These are phyloP conservation scores for Dryococelus australis DNA, from an alignment of 2,888 invertebrate species.

Conservation along the genomic window DNA sequence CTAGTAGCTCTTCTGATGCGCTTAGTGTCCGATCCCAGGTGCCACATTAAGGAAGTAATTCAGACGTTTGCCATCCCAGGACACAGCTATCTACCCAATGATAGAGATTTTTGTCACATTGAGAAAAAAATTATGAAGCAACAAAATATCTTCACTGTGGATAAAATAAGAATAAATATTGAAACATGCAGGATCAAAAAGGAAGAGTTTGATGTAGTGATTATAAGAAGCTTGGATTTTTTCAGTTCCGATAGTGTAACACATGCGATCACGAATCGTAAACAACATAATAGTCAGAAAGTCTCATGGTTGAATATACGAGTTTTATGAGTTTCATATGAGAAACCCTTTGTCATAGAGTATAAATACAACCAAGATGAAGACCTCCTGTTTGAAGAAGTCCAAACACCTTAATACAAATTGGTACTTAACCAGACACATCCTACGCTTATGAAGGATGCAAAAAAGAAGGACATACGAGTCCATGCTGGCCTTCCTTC, in stretches of 20 bases:
- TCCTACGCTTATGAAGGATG: too few relatives aligned
- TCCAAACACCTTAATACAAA: background rate
- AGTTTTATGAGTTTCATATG: background rate
- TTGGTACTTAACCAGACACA: background rate
- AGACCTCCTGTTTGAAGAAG: background rate
- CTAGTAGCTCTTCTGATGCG: background rate
- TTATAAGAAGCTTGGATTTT: background rate
- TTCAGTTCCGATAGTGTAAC: too few relatives aligned
- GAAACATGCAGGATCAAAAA: background rate
- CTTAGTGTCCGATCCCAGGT: constrained; percentile 20
- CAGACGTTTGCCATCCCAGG: background rate
- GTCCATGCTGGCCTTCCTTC: background rate
- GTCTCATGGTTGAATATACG: background rate
- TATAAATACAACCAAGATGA: background rate
- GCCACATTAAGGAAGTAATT: background rate
- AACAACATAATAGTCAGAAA: background rate
- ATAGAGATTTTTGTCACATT: background rate
- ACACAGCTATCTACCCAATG: too few relatives aligned
- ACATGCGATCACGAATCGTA: too few relatives aligned
- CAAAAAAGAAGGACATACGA: background rate
- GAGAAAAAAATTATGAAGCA: background rate
- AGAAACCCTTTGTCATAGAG: background rate
- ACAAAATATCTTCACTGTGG: background rate
- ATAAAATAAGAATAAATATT: background rate
- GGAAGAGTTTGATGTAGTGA: background rate